Base-by-base conservation (phyloP, 2,888 invertebrate species). In the Eupithecia subfuscata region DNA sequence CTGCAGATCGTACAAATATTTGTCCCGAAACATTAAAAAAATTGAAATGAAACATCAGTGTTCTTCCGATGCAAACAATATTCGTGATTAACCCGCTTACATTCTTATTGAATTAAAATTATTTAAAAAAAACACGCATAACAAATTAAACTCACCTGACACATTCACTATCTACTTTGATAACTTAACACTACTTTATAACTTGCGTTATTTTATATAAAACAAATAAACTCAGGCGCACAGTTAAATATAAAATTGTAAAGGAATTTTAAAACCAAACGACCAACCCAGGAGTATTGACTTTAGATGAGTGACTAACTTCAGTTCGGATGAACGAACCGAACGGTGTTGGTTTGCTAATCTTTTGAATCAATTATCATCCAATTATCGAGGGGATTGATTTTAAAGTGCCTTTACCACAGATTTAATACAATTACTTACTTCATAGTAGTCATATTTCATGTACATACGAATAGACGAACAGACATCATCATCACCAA, bases 311-410 rank as follows among this genome's bases (percentile, higher is more conserved):
- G 40, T 25, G 68, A 68, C 68, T 68, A 45, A 40, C 34, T 34
- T 22, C 22, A 22, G n/a, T 16, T 25, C 52, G 43, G 68, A 43
- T 68, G 40, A 67, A 68, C 68, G 43, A 25, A 43, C 37, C 25
- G 25, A 45, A 4, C 37, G 22, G 7, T 67, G 64, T 30, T 60
- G 22, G 60, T 60, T 67, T 67, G 65, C 30, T 52, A 70, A 69
- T 48, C 48, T 48, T 22, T 45, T 69, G 69, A 69, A 69, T 69
- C 67, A 64, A 45, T 75, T 74, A 73, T 18, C 74, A 56, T 70
- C 52, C 72, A 71, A 56, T 70, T 64, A 68, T 45, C 25, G 67
- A 14, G 18, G 34, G 9, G 9, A 67, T 67, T 67, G 40, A n/a
- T 67, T 67, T 22, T 40, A 1, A 67, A 67, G 12, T 60, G 22